Conservation (phyloP, 2,888 invertebrate species). For the Amphipyra berbera region DNA sequence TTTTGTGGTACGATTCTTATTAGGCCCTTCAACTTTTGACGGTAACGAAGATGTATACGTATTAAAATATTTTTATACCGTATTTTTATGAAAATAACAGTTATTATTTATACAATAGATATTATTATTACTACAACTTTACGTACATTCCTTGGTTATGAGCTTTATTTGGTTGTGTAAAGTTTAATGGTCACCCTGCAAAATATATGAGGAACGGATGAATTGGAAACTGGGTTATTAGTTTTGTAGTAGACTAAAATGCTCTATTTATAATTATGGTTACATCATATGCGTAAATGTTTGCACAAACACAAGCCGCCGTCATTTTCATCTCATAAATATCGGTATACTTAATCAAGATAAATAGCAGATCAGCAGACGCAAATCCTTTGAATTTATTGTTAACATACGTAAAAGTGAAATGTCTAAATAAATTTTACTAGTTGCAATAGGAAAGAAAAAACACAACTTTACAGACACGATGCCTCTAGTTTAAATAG, state of each 20-base stretch:
- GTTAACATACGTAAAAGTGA: conserved; percentile 62
- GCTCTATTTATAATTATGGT: conserved; percentile 44
- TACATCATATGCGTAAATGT: conserved; percentile 45
- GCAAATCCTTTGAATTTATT: conserved; percentile 69
- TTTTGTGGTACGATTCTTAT: conserved; percentile 39
- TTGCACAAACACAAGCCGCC: conserved; percentile 64
- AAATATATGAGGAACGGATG: conserved; percentile 17
- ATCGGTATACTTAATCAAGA: conserved; percentile 77
- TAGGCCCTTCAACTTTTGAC: conserved; percentile 33
- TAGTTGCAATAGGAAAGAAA: conserved; percentile 30
- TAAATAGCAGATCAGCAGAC: conserved; percentile 72
- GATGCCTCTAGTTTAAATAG: conserved; percentile 57
- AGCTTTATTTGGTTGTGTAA: neutral
- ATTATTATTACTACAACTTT: too few relatives aligned
- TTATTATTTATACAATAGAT: neutral
- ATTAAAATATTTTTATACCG: conserved; percentile 5
- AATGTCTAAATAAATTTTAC: conserved; percentile 45
- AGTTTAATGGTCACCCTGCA: conserved; percentile 7
- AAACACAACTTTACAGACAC: conserved; percentile 35
- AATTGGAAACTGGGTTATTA: conserved; percentile 52
- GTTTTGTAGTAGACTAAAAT: conserved; percentile 44
- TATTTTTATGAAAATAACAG: neutral
- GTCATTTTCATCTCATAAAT: conserved; percentile 66
- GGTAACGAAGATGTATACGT: conserved; percentile 19
- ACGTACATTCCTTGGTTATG: too few relatives aligned